Evolutionary conservation across 2,888 invertebrate species (phyloP), one percentile per base, ranked within the genome.

Genomic region (Drosophila planitibia): DNA sequence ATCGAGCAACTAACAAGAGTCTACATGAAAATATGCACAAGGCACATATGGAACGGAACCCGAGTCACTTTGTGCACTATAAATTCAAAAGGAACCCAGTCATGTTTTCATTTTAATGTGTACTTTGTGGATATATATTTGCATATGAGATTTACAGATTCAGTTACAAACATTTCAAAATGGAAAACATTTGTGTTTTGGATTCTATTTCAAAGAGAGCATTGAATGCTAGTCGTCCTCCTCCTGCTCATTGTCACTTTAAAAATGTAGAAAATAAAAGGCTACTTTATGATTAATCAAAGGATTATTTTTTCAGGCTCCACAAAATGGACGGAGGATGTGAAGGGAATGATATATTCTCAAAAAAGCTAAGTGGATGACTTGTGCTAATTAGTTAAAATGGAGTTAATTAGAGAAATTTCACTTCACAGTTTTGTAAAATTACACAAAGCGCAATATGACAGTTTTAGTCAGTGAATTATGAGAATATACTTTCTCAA

Each of bases 1-100:
- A 83, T 76, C 65, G 63, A 66, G 22, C 58, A 67, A 52, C 57
- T n/a, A 44, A 28, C 32, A 47, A n/a, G 81, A 85, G 85, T 79
- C 79, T 74, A 77, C 83, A 84, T 79, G 72, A 85, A 85, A 85
- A 85, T 85, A 77, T 76, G 82, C 72, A 54, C 64, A 61, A 61
- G 58, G 74, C 77, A 55, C 75, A 55, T 53, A 55, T 60, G 57
- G 52, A 64, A 73, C 64, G 49, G 51, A 70, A 70, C 51, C 67
- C 12, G 51, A 69, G 30, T 47, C 72, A 75, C 66, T 30, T 28
- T 51, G 51, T 30, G 10, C 6, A n/a, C 30, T 6, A 19, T 12
- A 30, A 51, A 5, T 28, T 19, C 19, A 3, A 51, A 16, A 55
- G 5, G 16, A 30, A 22, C 53, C 30, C 51, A 61, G 58, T 4